phyloP scores from a whole-genome alignment of 2,113 vertebrate species.

The Lanius collurio region DNA sequence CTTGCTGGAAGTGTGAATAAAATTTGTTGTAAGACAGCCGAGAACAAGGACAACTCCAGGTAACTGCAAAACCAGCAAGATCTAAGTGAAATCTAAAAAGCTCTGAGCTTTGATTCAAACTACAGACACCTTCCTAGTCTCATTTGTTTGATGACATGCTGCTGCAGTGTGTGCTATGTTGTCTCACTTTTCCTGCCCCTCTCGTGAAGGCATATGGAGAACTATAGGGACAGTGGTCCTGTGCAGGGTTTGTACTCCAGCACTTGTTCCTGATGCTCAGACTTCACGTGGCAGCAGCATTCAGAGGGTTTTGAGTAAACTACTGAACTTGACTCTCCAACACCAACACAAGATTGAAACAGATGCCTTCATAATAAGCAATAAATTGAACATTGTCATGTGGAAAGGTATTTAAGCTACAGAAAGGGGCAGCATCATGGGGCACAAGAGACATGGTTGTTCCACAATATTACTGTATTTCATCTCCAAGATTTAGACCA shows the following conservation, averaged over 20 bases:
- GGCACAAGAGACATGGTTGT: not conserved
- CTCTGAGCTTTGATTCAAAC: not conserved
- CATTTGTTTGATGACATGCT: not conserved
- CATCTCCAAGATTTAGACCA: not conserved
- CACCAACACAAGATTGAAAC: not conserved
- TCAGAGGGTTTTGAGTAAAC: not conserved
- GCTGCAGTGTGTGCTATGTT: not conserved
- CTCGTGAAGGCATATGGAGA: not conserved
- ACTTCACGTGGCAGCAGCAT: not conserved
- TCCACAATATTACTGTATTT: not conserved
- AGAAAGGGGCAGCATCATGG: rapidly evolving
- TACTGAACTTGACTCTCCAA: not conserved
- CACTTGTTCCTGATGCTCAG: not conserved
- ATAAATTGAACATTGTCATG: not conserved
- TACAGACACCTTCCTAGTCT: not conserved
- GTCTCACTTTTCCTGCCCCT: not conserved
- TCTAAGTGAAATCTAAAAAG: not conserved
- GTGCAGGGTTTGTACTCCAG: not conserved
- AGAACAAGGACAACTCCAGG: not conserved
- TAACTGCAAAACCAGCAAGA: not conserved
- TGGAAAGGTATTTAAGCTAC: not conserved
- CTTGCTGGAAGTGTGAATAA: not conserved
- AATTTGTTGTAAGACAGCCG: not conserved
- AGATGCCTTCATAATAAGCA: not conserved
- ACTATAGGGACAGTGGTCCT: not conserved